Evolutionary conservation across 2,888 invertebrate species (phyloP).

Genomic region (Pristionchus entomophagus): DNA sequence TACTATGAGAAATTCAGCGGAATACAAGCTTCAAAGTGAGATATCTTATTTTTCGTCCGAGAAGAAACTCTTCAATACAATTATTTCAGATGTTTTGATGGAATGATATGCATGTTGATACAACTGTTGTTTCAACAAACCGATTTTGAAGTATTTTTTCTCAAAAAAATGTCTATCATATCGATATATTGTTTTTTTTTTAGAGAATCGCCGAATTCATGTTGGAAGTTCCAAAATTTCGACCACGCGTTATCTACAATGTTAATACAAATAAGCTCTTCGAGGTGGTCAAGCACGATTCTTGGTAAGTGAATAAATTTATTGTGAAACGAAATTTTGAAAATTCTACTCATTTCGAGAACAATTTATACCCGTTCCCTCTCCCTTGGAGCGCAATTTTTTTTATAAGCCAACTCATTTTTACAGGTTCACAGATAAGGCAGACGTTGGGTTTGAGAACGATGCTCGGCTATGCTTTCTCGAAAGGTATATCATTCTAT

Average conservation of each 20-base stretch:
- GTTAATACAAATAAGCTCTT: neutral
- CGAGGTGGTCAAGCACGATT: neutral
- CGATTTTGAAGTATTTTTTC: neutral
- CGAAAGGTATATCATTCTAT: neutral
- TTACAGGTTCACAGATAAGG: neutral
- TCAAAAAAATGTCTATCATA: too few relatives aligned
- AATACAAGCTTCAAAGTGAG: neutral
- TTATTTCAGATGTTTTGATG: neutral
- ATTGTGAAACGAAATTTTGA: too few relatives aligned
- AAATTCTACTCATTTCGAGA: too few relatives aligned
- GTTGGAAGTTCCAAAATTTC: neutral
- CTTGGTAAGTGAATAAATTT: neutral
- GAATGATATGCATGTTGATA: neutral
- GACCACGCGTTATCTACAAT: neutral
- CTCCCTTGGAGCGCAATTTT: too few relatives aligned
- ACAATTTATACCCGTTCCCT: too few relatives aligned
- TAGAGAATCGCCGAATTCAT: neutral
- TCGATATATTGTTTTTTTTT: neutral
- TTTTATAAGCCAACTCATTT: too few relatives aligned
- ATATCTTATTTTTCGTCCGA: neutral
- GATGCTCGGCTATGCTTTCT: neutral
- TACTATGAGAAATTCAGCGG: neutral
- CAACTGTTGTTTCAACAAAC: neutral
- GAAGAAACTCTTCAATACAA: too few relatives aligned
- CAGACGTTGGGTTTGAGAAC: neutral